Conservation (phyloP, 2,113 vertebrate genomes). For the Canis aureus region DNA sequence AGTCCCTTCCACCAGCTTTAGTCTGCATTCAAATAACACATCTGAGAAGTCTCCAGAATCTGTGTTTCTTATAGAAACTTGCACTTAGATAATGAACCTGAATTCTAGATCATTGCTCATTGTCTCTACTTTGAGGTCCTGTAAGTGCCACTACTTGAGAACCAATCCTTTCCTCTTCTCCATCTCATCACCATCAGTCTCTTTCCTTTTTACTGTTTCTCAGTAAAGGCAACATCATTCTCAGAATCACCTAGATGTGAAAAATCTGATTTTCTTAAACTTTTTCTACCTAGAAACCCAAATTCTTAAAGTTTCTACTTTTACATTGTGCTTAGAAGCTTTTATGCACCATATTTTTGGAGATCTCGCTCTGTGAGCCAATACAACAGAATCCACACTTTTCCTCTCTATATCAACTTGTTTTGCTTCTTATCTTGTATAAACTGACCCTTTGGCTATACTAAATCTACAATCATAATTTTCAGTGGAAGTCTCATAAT, state of each 20-base stretch:
- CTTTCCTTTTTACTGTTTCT: neutral
- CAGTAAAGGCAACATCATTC: neutral
- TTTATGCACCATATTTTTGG: neutral
- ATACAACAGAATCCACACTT: neutral
- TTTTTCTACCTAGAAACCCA: neutral
- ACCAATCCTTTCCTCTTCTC: neutral
- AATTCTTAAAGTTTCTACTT: neutral
- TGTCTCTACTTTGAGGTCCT: neutral
- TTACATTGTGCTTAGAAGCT: neutral
- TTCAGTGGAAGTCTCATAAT: neutral
- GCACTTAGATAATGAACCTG: neutral
- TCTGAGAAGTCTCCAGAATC: neutral
- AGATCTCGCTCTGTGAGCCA: neutral
- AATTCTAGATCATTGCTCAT: neutral
- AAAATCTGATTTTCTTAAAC: neutral
- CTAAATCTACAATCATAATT: constrained; percentile 21
- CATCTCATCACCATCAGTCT: neutral
- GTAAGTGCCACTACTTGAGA: neutral
- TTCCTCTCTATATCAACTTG: neutral
- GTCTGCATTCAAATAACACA: neutral
- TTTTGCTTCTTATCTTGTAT: neutral
- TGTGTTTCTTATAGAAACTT: neutral
- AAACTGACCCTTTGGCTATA: neutral
- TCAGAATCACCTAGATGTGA: neutral
- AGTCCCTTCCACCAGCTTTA: neutral